Percentiles rank a stretch among this genome's conserved stretches.
phyloP scores from a whole-genome alignment of 2,888 invertebrate species.

The Leptura quadrifasciata region DNA sequence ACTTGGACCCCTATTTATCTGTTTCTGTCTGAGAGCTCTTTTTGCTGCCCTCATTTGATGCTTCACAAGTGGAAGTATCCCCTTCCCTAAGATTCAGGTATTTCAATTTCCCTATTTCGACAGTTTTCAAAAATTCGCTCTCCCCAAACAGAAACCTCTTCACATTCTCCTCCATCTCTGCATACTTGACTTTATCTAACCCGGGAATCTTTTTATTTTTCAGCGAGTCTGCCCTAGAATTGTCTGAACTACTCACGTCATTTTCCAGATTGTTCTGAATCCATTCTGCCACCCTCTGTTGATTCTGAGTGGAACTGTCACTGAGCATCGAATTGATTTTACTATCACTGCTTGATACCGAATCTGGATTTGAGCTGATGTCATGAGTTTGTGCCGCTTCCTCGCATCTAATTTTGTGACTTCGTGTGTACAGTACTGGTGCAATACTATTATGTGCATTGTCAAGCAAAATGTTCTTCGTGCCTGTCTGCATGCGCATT shows the following conservation, averaged over 20 bases:
- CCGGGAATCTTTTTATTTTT: constrained; percentile 58
- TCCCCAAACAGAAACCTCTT: constrained; percentile 80
- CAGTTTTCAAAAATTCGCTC: constrained; percentile 69
- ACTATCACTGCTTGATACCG: constrained; percentile 52
- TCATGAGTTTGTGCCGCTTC: constrained; percentile 48
- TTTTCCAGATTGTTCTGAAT: constrained; percentile 80
- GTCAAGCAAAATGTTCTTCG: constrained; percentile 87
- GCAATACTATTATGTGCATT: constrained; percentile 84
- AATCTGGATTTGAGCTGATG: constrained; percentile 52
- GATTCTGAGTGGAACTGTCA: constrained; percentile 65
- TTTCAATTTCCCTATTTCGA: constrained; percentile 68
- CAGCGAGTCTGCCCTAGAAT: constrained; percentile 66
- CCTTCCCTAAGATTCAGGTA: constrained; percentile 62
- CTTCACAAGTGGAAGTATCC: constrained; percentile 34
- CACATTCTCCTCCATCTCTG: constrained; percentile 86
- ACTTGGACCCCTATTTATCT: constrained; percentile 61
- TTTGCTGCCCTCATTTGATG: constrained; percentile 40
- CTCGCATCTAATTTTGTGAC: constrained; percentile 55
- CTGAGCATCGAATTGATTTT: constrained; percentile 56
- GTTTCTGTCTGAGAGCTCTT: constrained; percentile 63
- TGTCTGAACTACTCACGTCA: constrained; percentile 72
- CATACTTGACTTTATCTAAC: constrained; percentile 75
- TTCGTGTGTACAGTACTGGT: constrained; percentile 76
- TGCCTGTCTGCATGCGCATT: constrained; percentile 84
- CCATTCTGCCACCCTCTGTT: constrained; percentile 82